Base-by-base conservation (phyloP, 2,888 invertebrate species). In the Conistra vaccinii region DNA sequence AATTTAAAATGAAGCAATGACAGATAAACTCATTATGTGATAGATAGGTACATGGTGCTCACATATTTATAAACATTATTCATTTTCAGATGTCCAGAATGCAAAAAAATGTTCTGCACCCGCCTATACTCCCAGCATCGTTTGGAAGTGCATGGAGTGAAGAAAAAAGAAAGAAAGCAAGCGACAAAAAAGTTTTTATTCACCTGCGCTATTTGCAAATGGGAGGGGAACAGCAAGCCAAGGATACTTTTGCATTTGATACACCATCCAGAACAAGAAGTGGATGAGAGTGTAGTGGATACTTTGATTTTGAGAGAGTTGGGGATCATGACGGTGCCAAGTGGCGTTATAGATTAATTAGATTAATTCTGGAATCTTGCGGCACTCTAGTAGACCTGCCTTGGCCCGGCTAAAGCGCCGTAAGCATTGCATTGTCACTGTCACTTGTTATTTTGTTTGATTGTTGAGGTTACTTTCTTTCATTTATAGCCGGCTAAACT, bases 181-280 rank as follows among this genome's bases (percentile, higher is more conserved):
- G 0, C 51, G 0, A 17, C 69, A 0, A 86, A 85, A 2, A 85
- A 78, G 26, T 81, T 75, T 0, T 53, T 81, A 23, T 95, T 94
- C 29, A 78, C 85, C 0, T 96, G 95, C 39, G 81, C 80, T 0
- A 61, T 91, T 0, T 96, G 96, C 29, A 73, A 84, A 0, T 96
- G 95, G 95, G 79, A 81, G 0, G 92, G 92, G 0, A 90, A 81
- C 3, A 85, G 80, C 0, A 89, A 89, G 3, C 88, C 91, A 0
- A 90, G 91, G 55, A 92, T 95, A 0, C 76, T 95, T 6, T 66
- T 96, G 53, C 96, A 96, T 87, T 74, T 95, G n/a, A 93, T 96
- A 1, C 96, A 96, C 26, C 96, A 96, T 73, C 96, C 96, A 0
- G 87, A 89, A 1, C 95, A 95, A 53, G 58, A 45, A 0, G 91